Percentiles rank a stretch among this genome's conserved stretches.
Evolutionary conservation across 1,140 invertebrate genomes (phyloP).

Genomic region (Planococcus citri): DNA sequence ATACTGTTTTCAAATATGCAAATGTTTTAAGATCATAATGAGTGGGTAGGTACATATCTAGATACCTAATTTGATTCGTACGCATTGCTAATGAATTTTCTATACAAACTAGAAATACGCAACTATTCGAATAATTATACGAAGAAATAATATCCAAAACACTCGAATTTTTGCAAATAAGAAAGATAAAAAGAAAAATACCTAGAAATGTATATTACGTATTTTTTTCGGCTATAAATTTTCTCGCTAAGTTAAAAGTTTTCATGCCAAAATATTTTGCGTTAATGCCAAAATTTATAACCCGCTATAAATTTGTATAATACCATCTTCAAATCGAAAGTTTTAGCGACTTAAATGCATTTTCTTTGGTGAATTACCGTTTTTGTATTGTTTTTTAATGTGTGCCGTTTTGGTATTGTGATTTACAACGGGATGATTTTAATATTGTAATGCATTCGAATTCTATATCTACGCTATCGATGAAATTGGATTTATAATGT

Average conservation of each 20-base stretch:
- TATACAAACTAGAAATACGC: too few relatives aligned
- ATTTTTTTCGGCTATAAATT: background rate
- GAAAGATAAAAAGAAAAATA: background rate
- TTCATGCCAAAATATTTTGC: conserved; percentile 2
- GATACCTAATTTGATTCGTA: too few relatives aligned
- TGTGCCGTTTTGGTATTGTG: background rate
- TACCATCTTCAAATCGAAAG: conserved; percentile 6
- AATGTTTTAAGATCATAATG: too few relatives aligned
- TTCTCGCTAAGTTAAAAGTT: background rate
- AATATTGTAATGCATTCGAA: too few relatives aligned
- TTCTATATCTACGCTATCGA: too few relatives aligned
- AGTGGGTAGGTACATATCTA: too few relatives aligned
- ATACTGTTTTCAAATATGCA: too few relatives aligned
- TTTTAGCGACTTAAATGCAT: background rate
- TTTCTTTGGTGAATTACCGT: background rate
- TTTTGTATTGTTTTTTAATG: background rate
- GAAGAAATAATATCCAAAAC: background rate
- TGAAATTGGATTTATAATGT: too few relatives aligned
- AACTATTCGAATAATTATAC: background rate
- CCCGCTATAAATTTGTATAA: background rate
- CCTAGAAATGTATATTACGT: background rate
- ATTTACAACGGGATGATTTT: background rate
- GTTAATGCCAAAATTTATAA: conserved; percentile 8
- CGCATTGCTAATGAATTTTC: too few relatives aligned
- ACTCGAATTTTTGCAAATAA: background rate